These are phyloP conservation scores for Hyla sarda DNA, from an alignment of 2,113 vertebrate species.

Conservation along the genomic window DNA sequence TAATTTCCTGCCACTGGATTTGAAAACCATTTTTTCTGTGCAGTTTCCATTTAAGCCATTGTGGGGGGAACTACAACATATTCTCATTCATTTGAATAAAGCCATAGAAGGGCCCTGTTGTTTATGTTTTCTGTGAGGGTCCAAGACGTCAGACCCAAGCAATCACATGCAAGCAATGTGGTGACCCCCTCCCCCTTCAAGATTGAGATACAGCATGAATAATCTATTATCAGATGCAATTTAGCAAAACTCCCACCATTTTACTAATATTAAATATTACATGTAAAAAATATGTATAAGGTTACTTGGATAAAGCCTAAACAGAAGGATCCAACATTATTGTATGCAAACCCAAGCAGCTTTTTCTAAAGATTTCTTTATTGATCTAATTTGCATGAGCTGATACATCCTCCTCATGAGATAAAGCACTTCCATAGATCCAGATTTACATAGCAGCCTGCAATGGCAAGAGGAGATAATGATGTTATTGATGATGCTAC, in stretches of 20 bases:
- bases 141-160: too few species aligned
- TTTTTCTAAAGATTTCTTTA: conserved; percentile 10
- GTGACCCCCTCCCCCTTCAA: neutral
- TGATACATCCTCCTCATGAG: conserved; percentile 5
- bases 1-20: too few species aligned
- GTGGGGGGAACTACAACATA: too few species aligned
- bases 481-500: conserved; percentile 39
- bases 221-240: too few species aligned
- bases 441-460: conserved; percentile 31
- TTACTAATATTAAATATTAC: neutral
- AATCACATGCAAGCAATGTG: neutral
- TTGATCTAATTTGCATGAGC: conserved; percentile 30
- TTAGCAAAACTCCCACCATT: neutral
- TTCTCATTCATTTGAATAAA: too few species aligned
- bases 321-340: neutral
- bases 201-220: neutral
- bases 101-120: too few species aligned
- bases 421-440: neutral
- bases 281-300: neutral
- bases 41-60: too few species aligned
- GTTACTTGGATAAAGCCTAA: neutral
- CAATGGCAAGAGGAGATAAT: conserved; percentile 6
- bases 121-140: too few species aligned
- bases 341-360: neutral
- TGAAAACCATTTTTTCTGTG: too few species aligned